phyloP scores from a whole-genome alignment of 2,888 invertebrate genomes.

The Euplagia quadripunctaria region DNA sequence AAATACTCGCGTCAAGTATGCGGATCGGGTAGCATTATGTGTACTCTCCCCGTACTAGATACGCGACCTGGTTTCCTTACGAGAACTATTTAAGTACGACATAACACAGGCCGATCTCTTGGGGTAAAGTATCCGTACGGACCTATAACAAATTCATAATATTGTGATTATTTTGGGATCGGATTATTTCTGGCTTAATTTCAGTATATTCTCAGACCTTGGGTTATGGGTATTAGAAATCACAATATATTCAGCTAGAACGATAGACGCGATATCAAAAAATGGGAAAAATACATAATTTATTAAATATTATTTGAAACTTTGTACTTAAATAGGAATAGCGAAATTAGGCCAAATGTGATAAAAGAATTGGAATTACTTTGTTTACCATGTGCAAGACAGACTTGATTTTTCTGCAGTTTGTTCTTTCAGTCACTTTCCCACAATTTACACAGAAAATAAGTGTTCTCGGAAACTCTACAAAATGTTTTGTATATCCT shows the following conservation, averaged over 20 bases:
- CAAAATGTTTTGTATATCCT: too few species aligned
- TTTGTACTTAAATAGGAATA: too few species aligned
- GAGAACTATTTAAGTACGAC: neutral
- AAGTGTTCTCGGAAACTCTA: too few species aligned
- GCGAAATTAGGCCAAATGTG: too few species aligned
- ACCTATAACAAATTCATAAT: constrained; percentile 18
- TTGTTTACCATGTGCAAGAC: too few species aligned
- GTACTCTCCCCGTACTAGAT: neutral
- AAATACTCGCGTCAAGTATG: neutral
- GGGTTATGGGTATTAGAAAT: neutral
- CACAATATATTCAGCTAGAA: neutral
- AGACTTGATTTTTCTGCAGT: too few species aligned
- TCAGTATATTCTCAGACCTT: neutral
- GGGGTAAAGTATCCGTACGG: constrained; percentile 1
- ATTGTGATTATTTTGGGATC: constrained; percentile 14
- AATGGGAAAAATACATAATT: neutral
- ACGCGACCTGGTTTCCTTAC: neutral
- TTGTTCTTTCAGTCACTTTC: too few species aligned
- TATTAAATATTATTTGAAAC: too few species aligned
- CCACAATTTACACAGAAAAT: too few species aligned
- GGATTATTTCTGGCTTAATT: constrained; percentile 2
- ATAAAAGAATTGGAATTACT: too few species aligned
- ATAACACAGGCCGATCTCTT: neutral
- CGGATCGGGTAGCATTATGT: neutral
- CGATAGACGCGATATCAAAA: neutral